Conservation (phyloP, 2,888 invertebrate species). For the Mechanitis messenoides region DNA sequence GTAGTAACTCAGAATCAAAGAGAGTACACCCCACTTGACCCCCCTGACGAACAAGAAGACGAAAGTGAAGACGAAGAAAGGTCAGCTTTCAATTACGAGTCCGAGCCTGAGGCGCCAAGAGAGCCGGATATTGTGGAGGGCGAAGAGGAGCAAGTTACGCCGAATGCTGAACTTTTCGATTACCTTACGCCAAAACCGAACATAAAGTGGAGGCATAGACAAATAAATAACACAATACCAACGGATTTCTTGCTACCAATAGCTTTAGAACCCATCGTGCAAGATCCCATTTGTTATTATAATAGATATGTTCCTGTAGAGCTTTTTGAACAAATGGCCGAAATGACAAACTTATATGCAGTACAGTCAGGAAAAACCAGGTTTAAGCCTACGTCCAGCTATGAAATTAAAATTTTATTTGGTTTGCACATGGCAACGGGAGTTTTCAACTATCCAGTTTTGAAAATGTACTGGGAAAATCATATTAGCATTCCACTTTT, state of each 20-base stretch:
- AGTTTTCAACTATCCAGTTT: slow-evolving; percentile 29
- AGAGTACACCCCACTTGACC: slow-evolving; percentile 1
- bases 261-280: slow-evolving; percentile 30
- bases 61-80: not conserved
- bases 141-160: slow-evolving; percentile 1
- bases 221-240: slow-evolving; percentile 22
- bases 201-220: slow-evolving; percentile 29
- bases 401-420: slow-evolving; percentile 33
- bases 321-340: slow-evolving; percentile 32
- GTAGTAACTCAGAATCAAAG: slow-evolving; percentile 1
- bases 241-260: slow-evolving; percentile 31
- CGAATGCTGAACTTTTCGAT: slow-evolving; percentile 1
- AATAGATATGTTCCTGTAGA: slow-evolving; percentile 29
- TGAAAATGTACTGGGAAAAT: slow-evolving; percentile 33
- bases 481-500: slow-evolving; percentile 31
- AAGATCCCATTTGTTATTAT: slow-evolving; percentile 33
- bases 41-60: not conserved
- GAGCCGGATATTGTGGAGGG: slow-evolving; percentile 1
- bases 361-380: slow-evolving; percentile 21
- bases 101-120: slow-evolving; percentile 1
- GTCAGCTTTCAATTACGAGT: slow-evolving; percentile 1
- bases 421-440: slow-evolving; percentile 32
- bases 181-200: slow-evolving; percentile 27
- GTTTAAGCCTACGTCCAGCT: slow-evolving; percentile 28
- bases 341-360: slow-evolving; percentile 34